Evolutionary conservation across 2,888 invertebrate genomes (phyloP).

Genomic region (Cantharis flavilabris): DNA sequence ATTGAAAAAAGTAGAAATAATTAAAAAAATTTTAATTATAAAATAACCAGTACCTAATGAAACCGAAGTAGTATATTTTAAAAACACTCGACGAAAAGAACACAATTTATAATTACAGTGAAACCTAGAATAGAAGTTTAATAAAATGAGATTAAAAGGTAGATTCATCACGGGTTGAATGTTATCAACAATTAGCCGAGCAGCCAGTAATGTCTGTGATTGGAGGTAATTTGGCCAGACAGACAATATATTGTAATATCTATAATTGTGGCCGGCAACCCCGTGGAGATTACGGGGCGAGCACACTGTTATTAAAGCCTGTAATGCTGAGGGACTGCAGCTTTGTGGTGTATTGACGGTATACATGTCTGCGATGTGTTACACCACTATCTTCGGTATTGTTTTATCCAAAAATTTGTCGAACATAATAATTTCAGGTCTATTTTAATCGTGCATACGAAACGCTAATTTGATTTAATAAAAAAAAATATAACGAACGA

Average conservation of each 20-base stretch:
- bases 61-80: background rate
- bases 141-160: slow-evolving; percentile 43
- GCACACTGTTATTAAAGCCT: slow-evolving; percentile 45
- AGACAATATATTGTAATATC: slow-evolving; percentile 53
- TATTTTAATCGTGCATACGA: background rate
- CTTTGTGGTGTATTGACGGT: slow-evolving; percentile 28
- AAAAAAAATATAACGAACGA: background rate
- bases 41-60: background rate
- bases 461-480: background rate
- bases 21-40: background rate
- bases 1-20: background rate
- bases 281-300: slow-evolving; percentile 48
- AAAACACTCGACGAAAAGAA: background rate
- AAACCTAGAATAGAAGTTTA: slow-evolving; percentile 25
- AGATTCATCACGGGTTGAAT: slow-evolving; percentile 46
- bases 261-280: slow-evolving; percentile 51
- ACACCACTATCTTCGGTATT: background rate
- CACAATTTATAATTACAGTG: background rate
- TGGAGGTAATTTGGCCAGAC: slow-evolving; percentile 50
- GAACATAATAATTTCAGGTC: background rate
- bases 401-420: background rate
- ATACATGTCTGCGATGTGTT: slow-evolving; percentile 11
- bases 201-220: slow-evolving; percentile 50
- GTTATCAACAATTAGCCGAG: slow-evolving; percentile 50
- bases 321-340: slow-evolving; percentile 34